Evolutionary conservation across 2,113 vertebrate species (phyloP).

Genomic region (Anthoscopus minutus): DNA sequence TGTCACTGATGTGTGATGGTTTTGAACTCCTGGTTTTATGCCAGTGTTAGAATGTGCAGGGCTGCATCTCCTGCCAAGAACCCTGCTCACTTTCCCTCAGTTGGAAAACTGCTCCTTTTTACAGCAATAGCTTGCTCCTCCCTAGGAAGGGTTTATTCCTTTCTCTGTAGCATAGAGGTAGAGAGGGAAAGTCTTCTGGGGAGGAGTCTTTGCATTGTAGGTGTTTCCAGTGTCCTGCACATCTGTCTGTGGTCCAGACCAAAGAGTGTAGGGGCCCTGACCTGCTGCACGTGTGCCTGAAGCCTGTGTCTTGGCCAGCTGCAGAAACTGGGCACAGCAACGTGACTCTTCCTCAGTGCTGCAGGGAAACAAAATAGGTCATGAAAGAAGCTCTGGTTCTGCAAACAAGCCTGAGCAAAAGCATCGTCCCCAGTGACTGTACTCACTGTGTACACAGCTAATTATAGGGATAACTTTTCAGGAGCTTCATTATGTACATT

Average conservation of each 20-base stretch:
- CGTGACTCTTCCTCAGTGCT: background rate
- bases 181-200: background rate
- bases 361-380: constrained; percentile 18
- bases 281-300: background rate
- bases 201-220: background rate
- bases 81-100: background rate
- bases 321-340: background rate
- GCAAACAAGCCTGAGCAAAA: constrained; percentile 16
- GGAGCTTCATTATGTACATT: constrained; percentile 3
- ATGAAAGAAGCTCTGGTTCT: background rate
- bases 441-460: background rate
- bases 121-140: background rate
- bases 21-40: background rate
- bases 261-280: background rate
- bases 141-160: background rate
- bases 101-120: background rate
- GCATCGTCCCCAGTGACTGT: background rate
- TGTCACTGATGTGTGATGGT: background rate
- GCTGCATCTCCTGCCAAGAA: background rate
- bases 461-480: constrained; percentile 48
- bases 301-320: background rate
- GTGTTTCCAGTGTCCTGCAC: background rate
- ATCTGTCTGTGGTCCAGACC: background rate
- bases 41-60: background rate
- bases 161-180: background rate